Evolutionary conservation across 2,888 invertebrate genomes (phyloP).

Genomic region (Galerucella nymphaeae): DNA sequence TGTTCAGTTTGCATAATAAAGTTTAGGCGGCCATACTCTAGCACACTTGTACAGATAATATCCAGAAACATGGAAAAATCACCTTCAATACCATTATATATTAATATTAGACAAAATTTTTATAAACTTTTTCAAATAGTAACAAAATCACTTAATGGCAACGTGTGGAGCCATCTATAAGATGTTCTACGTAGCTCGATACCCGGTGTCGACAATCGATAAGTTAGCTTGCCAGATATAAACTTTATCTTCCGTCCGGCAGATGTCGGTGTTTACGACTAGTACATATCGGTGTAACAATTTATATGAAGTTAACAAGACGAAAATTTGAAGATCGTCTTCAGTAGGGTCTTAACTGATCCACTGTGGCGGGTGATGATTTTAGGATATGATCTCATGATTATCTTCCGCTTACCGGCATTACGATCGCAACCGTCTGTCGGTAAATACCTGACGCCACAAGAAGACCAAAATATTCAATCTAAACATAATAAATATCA

Average conservation of each 20-base stretch:
- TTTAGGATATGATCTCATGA: slow-evolving; percentile 52
- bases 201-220: not conserved
- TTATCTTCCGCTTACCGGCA: slow-evolving; percentile 49
- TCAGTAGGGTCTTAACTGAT: slow-evolving; percentile 54
- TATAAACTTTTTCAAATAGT: too few species aligned
- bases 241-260: not conserved
- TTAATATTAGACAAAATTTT: too few species aligned
- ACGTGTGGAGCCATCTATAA: not conserved
- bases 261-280: slow-evolving; percentile 23
- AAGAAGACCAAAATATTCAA: slow-evolving; percentile 39
- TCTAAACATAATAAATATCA: slow-evolving; percentile 2
- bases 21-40: not conserved
- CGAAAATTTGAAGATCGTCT: slow-evolving; percentile 8
- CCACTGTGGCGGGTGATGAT: slow-evolving; percentile 55
- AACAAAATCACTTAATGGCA: too few species aligned
- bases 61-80: not conserved
- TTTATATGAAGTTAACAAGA: not conserved
- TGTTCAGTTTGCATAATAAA: not conserved
- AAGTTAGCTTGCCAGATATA: not conserved
- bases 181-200: not conserved
- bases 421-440: slow-evolving; percentile 48
- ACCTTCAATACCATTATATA: not conserved
- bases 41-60: not conserved
- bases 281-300: too few species aligned
- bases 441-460: slow-evolving; percentile 51